Evolutionary conservation across 2,888 invertebrate species (phyloP).

Genomic region (Acleris emargana): DNA sequence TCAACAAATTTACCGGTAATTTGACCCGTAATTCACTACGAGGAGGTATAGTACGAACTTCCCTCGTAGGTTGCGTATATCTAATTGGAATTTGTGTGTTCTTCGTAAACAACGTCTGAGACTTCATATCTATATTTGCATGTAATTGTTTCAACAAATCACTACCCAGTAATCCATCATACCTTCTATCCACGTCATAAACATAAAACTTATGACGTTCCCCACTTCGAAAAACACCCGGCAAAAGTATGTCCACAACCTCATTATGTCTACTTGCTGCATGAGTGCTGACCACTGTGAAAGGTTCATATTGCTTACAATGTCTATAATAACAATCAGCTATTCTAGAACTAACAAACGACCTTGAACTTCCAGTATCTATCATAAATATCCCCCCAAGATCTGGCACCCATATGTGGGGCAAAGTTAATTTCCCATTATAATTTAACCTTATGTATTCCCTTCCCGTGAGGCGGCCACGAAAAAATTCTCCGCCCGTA

Average conservation of each 20-base stretch:
- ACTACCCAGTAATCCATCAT: conserved; percentile 38
- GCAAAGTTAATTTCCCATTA: no score
- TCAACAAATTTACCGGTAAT: conserved; percentile 26
- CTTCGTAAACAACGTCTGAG: conserved; percentile 24
- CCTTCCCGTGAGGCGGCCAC: no score
- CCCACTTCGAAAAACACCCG: conserved; percentile 24
- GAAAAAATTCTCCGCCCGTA: no score
- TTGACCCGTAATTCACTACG: conserved; percentile 34
- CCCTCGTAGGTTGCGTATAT: no score
- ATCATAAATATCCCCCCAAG: no score
- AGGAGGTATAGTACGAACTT: no score
- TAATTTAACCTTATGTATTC: no score
- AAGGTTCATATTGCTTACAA: conserved; percentile 32
- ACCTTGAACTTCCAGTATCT: conserved; percentile 39
- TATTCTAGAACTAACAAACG: conserved; percentile 33
- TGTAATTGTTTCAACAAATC: no score
- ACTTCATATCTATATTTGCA: conserved; percentile 37
- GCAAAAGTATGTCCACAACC: conserved; percentile 34
- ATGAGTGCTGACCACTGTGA: conserved; percentile 40
- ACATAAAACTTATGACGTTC: conserved; percentile 10
- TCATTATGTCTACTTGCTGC: conserved; percentile 37
- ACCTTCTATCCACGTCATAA: conserved; percentile 34
- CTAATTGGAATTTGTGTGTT: conserved; percentile 16
- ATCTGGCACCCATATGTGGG: no score
- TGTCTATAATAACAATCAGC: conserved; percentile 28